Evolutionary conservation across 1,140 invertebrate genomes (phyloP).

Genomic region (Campoletis sonorensis): DNA sequence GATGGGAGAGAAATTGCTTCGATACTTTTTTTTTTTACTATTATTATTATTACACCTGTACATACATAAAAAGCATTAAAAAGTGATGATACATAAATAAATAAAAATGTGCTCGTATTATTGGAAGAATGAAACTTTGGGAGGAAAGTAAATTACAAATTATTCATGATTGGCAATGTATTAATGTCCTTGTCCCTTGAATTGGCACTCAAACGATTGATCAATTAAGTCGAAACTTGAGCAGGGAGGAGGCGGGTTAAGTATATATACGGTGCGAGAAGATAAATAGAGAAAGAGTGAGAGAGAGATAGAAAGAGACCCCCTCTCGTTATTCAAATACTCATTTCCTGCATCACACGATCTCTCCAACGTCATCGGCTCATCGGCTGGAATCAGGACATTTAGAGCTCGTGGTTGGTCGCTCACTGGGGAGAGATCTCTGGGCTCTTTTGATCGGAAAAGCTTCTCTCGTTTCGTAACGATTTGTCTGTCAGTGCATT

Average conservation of each 20-base stretch:
- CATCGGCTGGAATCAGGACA: constrained; percentile 30
- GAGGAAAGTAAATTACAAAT: constrained; percentile 62
- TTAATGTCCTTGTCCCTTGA: constrained; percentile 75
- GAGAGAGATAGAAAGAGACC: constrained; percentile 35
- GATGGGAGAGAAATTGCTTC: neutral
- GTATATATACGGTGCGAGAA: constrained; percentile 7
- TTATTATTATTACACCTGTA: constrained; percentile 26
- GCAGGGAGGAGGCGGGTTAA: constrained; percentile 49
- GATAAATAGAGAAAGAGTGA: neutral
- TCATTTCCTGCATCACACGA: constrained; percentile 71
- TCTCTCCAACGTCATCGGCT: constrained; percentile 58
- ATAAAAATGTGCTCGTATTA: constrained; percentile 2
- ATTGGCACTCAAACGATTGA: constrained; percentile 65
- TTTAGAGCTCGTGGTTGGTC: constrained; percentile 19
- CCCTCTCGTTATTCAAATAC: constrained; percentile 71
- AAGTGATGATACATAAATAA: constrained; percentile 27
- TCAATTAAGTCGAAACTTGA: constrained; percentile 66
- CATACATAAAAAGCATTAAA: constrained; percentile 21
- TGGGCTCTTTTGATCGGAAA: constrained; percentile 6
- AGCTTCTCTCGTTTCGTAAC: constrained; percentile 5
- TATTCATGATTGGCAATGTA: constrained; percentile 68
- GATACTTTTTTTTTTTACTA: constrained; percentile 18
- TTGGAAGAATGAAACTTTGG: constrained; percentile 48
- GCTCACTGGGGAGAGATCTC: neutral
- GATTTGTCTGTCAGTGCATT: neutral